These are phyloP conservation scores for Margaritifera margaritifera DNA, from an alignment of 2,888 invertebrate species.

Conservation along the genomic window DNA sequence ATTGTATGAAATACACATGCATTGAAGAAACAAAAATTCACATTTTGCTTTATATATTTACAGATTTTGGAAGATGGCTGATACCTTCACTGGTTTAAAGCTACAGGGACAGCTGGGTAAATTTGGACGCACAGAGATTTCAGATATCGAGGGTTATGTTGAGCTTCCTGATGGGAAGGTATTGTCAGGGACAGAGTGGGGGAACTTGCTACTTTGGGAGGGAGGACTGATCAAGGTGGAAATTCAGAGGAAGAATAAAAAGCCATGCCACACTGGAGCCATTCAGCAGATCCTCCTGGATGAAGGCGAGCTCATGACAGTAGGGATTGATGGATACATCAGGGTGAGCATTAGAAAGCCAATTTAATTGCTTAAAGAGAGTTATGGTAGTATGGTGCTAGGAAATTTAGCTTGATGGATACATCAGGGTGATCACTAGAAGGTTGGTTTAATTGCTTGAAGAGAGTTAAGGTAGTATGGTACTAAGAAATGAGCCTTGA, in stretches of 20 bases:
- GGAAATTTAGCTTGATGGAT: too few relatives aligned
- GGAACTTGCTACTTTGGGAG: constrained; percentile 93
- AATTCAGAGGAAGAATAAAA: constrained; percentile 74
- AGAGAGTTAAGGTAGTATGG: too few relatives aligned
- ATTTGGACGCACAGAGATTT: constrained; percentile 93
- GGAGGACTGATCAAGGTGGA: constrained; percentile 87
- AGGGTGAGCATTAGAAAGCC: constrained; percentile 48
- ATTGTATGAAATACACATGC: too few relatives aligned
- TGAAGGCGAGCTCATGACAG: constrained; percentile 76
- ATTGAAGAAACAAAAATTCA: not conserved
- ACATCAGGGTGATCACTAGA: too few relatives aligned
- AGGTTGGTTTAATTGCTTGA: too few relatives aligned
- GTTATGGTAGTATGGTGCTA: too few relatives aligned
- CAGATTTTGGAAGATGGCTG: constrained; percentile 94
- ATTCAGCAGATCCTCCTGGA: constrained; percentile 80
- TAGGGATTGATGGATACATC: constrained; percentile 75
- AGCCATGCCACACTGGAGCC: constrained; percentile 84
- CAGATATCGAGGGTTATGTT: constrained; percentile 88
- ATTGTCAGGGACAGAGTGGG: constrained; percentile 92
- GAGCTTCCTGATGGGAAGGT: constrained; percentile 93
- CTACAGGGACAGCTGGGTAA: constrained; percentile 89
- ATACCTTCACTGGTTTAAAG: constrained; percentile 92
- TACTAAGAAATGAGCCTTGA: too few relatives aligned
- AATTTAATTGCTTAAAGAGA: too few relatives aligned
- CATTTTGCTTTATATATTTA: constrained; percentile 62